Conservation (phyloP, 1,140 invertebrate genomes). For the Caerostris darwini region DNA sequence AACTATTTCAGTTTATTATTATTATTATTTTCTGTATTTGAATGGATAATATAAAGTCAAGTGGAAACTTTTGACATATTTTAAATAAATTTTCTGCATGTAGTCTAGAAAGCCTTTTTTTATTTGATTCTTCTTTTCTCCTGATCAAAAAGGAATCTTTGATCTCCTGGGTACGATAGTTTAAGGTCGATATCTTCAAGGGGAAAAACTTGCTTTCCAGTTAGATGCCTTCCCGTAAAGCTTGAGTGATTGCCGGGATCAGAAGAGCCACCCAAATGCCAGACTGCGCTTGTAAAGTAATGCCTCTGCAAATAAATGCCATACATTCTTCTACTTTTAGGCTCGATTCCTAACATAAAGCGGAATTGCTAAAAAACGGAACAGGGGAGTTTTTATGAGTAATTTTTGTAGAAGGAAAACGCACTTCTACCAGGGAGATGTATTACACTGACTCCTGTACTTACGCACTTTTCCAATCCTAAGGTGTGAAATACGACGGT, state of each 20-base stretch:
- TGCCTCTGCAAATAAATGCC: constrained; percentile 56
- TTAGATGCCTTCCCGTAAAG: constrained; percentile 51
- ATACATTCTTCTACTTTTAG: constrained; percentile 20
- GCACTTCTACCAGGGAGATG: not conserved
- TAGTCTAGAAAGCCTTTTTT: not conserved
- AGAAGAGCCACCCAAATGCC: not conserved
- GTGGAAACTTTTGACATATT: not conserved
- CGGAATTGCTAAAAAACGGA: constrained; percentile 47
- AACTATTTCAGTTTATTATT: no score
- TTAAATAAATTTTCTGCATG: constrained; percentile 2
- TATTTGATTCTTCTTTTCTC: not conserved
- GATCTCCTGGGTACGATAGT: constrained; percentile 14
- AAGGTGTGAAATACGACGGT: constrained; percentile 14
- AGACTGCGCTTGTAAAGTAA: constrained; percentile 39
- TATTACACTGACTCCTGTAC: not conserved
- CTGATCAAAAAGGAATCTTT: constrained; percentile 1
- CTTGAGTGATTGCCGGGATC: constrained; percentile 65
- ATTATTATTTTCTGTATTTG: not conserved
- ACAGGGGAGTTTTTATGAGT: not conserved
- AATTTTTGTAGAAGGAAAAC: constrained; percentile 22
- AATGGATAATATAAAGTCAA: not conserved
- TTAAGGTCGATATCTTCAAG: constrained; percentile 29
- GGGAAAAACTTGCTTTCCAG: constrained; percentile 49
- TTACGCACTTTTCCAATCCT: not conserved
- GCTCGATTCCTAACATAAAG: constrained; percentile 42